Percentiles rank a stretch among this genome's conserved stretches.
phyloP scores from a whole-genome alignment of 2,888 invertebrate species.

The Venusia cambrica region DNA sequence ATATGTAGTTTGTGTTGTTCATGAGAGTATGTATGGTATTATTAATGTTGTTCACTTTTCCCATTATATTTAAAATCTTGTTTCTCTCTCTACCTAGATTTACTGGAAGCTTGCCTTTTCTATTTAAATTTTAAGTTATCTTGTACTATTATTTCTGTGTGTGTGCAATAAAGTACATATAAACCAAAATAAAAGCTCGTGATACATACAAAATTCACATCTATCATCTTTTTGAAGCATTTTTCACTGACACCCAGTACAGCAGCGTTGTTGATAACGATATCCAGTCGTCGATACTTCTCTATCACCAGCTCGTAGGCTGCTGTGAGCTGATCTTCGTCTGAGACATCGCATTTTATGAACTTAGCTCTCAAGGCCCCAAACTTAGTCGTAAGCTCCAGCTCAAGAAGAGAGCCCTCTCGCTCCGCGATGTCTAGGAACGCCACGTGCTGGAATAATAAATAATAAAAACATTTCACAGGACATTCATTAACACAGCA shows the following conservation, averaged over 20 bases:
- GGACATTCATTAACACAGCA: no score
- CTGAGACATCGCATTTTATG: conserved; percentile 66
- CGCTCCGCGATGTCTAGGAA: conserved; percentile 61
- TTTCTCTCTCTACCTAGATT: no score
- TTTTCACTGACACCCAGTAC: conserved; percentile 47
- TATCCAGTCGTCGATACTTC: conserved; percentile 63
- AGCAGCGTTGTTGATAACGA: conserved; percentile 64
- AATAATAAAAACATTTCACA: not conserved
- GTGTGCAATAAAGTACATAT: no score
- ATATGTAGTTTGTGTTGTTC: no score
- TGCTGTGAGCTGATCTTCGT: conserved; percentile 50
- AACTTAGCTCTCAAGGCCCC: conserved; percentile 69
- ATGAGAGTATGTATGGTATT: no score
- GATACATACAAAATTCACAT: conserved; percentile 60
- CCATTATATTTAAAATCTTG: no score
- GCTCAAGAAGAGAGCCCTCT: conserved; percentile 57
- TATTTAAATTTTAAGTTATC: no score
- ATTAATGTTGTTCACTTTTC: no score
- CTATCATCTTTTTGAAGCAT: conserved; percentile 51
- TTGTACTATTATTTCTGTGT: no score
- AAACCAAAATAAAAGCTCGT: no score
- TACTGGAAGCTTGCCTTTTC: no score
- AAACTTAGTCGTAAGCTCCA: conserved; percentile 55
- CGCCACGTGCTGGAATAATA: conserved; percentile 61
- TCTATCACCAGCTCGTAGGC: conserved; percentile 60